Evolutionary conservation across 2,888 invertebrate species (phyloP), one percentile per base, ranked within the genome.

Genomic region (Melinaea menophilus): DNA sequence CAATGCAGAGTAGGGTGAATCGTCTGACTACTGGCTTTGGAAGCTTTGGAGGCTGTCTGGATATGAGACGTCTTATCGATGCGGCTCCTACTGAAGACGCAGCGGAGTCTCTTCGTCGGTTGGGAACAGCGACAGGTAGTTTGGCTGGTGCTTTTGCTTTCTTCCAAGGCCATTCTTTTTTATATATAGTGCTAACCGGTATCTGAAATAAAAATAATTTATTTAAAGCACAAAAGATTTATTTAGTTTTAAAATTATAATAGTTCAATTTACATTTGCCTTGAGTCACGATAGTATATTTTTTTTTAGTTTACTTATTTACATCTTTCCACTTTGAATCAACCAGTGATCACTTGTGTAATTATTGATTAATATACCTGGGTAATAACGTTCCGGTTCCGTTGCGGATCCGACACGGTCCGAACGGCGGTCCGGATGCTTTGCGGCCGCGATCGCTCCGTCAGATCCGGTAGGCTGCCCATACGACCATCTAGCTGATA

Each of bases 81-180:
- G 94, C 94, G 0, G 95, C 95, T 1, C 95, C 95, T 41, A 95
- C 94, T 0, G 95, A 95, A 58, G 95, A 95, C 35, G 94, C 93
- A 61, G 94, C 92, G 0, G 95, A 95, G 74, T 95, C 95, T 13
- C 94, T 89, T 2, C 94, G 90, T 3, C 93, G 88, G 5, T 81
- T 78, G 2, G 78, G 75, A 11, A 73, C 71, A 5, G 73, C 71
- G 2, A 69, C 73, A 2, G 78, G 69, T 22, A 76, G 72, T 60
- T 81, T 76, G 11, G 73, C 72, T 0, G 82, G 79, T 13, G 77
- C 73, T 70, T 85, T 86, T 61, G 80, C 79, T 67, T 89, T 88
- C 72, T 75, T 84, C 90, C 90, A 90, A 55, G 86, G 85, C 90
- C 90, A 90, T 81, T 90, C 90, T 75, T 89, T 90, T 69, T 82